Base-by-base conservation (phyloP, 2,113 vertebrate genomes). In the Plotosus lineatus region DNA sequence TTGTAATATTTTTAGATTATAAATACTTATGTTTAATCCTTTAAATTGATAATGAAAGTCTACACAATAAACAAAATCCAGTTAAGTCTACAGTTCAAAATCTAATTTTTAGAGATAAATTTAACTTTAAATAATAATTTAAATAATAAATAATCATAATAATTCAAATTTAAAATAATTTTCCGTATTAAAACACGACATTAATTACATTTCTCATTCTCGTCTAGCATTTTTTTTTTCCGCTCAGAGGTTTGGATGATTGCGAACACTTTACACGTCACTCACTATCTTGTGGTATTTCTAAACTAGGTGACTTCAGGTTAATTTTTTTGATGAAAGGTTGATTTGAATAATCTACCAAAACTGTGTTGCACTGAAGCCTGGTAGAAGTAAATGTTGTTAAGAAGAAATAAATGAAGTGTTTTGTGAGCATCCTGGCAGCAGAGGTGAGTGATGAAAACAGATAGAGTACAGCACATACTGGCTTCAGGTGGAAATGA, bases 361-460 rank as follows among this genome's bases (percentile, higher is more conserved):
- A 11, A 55, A 21, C 50, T 42, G n/a, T 26, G 46, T 28, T 66
- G 6, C 33, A 2, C 6, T 79, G 33, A 66, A 15, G 8, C n/a
- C 33, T 58, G 38, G 0, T 26, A 23, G 23, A 5, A 60, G 51
- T 61, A 28, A 73, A 78, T n/a, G 31, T 19, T 63, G 31, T 40
- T 10, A 42, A 40, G 48, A 46, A 71, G 21, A 82, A 82, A 69
- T 79, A 36, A 79, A 75, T 46, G 42, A 26, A 11, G 23, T 14
- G 10, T 69, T 69, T 44, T 36, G n/a, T 10, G 14, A 74, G 50
- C 69, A 48, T 26, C 66, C 38, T 76, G 46, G 69, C 74, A 83
- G 68, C 44, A 50, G 63, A 50, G 23, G 40, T 72, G 78, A 90
- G 75, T 82, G 83, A 91, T 90, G 86, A 90, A 61, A 78, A 3